phyloP scores from a whole-genome alignment of 2,113 vertebrate species.

The Oryzias curvinotus region DNA sequence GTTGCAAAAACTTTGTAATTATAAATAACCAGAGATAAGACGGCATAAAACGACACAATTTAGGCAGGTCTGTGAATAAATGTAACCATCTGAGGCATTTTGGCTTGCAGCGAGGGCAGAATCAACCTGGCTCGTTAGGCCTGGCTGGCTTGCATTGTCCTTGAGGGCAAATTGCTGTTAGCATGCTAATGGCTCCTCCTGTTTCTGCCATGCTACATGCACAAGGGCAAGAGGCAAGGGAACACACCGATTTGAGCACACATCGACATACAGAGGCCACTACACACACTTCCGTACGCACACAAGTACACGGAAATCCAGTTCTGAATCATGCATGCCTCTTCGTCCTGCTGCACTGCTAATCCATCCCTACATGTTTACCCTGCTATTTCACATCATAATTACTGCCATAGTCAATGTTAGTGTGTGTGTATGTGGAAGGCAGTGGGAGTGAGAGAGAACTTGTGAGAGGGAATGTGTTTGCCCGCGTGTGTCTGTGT shows the following conservation, averaged over 20 bases:
- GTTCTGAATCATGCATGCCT: slow-evolving; percentile 65
- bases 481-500: slow-evolving; percentile 34
- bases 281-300: slow-evolving; percentile 15
- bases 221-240: slow-evolving; percentile 63
- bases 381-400: slow-evolving; percentile 60
- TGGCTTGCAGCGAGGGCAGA: slow-evolving; percentile 56
- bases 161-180: slow-evolving; percentile 72
- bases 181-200: slow-evolving; percentile 74
- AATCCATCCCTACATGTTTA: slow-evolving; percentile 65
- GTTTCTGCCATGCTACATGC: slow-evolving; percentile 63
- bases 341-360: slow-evolving; percentile 70
- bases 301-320: slow-evolving; percentile 36
- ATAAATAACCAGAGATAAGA: slow-evolving; percentile 7
- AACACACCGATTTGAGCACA: slow-evolving; percentile 36
- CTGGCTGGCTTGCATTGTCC: slow-evolving; percentile 64
- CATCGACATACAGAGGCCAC: slow-evolving; percentile 25
- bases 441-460: slow-evolving; percentile 3
- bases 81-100: slow-evolving; percentile 46
- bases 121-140: slow-evolving; percentile 67
- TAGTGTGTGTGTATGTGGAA: slow-evolving; percentile 31
- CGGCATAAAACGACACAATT: slow-evolving; percentile 12
- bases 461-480: slow-evolving; percentile 18
- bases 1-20: not conserved
- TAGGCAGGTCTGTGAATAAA: slow-evolving; percentile 29
- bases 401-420: slow-evolving; percentile 62